phyloP scores from a whole-genome alignment of 2,797 vertebrate species.

The Eupleurogrammus muticus region DNA sequence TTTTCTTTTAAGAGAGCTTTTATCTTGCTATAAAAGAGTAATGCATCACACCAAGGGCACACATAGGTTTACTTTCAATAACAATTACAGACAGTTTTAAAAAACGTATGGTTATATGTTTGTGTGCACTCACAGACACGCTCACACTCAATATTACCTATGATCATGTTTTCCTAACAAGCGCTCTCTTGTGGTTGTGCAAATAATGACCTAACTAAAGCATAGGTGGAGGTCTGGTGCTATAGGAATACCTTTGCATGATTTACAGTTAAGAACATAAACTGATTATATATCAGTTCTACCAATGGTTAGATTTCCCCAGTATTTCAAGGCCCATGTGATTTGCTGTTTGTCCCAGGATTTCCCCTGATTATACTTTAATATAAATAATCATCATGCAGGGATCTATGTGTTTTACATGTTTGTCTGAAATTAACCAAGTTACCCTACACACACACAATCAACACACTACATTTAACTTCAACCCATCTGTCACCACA shows the following conservation, averaged over 20 bases:
- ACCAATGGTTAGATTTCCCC: no score
- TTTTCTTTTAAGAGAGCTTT: not conserved
- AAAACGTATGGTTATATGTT: not conserved
- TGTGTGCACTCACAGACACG: not conserved
- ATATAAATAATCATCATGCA: no score
- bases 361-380: no score
- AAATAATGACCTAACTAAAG: not conserved
- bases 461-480: no score
- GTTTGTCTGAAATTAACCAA: no score
- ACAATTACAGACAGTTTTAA: not conserved
- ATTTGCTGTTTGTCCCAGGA: no score
- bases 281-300: not conserved
- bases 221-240: not conserved
- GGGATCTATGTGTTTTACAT: no score
- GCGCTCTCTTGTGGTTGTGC: not conserved
- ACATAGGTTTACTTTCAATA: not conserved
- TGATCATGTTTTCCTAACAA: not conserved
- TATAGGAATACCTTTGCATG: no score
- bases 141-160: not conserved
- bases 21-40: slow-evolving; percentile 31
- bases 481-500: no score
- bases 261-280: not conserved
- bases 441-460: no score
- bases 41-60: not conserved
- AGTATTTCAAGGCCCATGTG: no score